Conservation (phyloP, 2,888 invertebrate genomes). For the Eudemis profundana region DNA sequence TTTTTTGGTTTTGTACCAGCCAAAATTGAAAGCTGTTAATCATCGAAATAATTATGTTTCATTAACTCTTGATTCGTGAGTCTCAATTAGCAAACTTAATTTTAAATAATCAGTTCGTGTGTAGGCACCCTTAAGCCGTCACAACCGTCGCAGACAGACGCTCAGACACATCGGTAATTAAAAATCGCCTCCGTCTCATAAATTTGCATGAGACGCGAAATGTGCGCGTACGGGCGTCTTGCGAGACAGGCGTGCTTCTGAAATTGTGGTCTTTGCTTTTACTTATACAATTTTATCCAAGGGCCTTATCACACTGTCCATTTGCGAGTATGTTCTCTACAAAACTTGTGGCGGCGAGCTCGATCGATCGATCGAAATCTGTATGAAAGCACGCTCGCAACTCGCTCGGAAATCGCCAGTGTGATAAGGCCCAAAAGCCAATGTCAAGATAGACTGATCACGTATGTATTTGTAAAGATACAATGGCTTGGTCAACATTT, state of each 20-base stretch:
- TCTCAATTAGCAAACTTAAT: background rate
- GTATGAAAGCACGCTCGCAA: too few relatives aligned
- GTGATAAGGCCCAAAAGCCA: too few relatives aligned
- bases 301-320: too few relatives aligned
- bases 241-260: slow-evolving; percentile 24
- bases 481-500: too few relatives aligned
- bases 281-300: background rate
- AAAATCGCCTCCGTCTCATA: slow-evolving; percentile 77
- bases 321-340: background rate
- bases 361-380: too few relatives aligned
- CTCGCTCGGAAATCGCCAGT: too few relatives aligned
- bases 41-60: too few relatives aligned
- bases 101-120: slow-evolving; percentile 42
- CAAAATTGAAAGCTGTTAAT: too few relatives aligned
- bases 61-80: background rate
- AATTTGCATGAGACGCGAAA: slow-evolving; percentile 64
- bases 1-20: too few relatives aligned
- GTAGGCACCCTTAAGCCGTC: slow-evolving; percentile 43
- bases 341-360: too few relatives aligned
- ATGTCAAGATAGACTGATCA: too few relatives aligned
- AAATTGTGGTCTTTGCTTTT: slow-evolving; percentile 5
- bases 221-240: slow-evolving; percentile 34
- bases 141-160: slow-evolving; percentile 70
- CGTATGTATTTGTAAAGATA: too few relatives aligned
- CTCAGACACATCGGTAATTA: slow-evolving; percentile 81